A percentile compares a stretch with the other conserved stretches of the same genome.
Conservation (phyloP, 2,113 vertebrate species). For the Ammospiza nelsoni region DNA sequence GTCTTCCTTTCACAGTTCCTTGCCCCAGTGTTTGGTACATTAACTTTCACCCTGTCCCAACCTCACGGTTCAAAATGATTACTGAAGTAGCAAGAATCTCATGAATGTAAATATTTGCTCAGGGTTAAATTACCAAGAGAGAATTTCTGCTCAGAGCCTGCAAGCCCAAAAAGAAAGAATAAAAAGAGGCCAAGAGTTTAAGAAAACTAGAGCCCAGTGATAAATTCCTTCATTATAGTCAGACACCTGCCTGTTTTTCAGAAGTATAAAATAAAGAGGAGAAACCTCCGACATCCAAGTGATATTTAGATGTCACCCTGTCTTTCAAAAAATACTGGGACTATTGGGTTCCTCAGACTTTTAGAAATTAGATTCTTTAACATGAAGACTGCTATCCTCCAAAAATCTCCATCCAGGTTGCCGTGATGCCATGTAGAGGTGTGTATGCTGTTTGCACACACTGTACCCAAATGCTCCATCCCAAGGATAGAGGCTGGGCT, state of each 20-base stretch:
- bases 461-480: not conserved
- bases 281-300: not conserved
- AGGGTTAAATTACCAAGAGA: conserved; percentile 24
- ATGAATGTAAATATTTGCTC: conserved; percentile 59
- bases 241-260: conserved; percentile 19
- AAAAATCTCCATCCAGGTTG: not conserved
- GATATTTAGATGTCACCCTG: not conserved
- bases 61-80: not conserved
- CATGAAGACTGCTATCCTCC: not conserved
- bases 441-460: fast-evolving
- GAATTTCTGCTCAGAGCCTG: conserved; percentile 20
- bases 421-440: not conserved
- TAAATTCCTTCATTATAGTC: conserved; percentile 8
- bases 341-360: not conserved
- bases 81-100: conserved; percentile 56
- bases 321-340: not conserved
- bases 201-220: conserved; percentile 10
- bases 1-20: not conserved
- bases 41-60: not conserved
- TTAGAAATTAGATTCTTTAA: not conserved
- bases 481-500: not conserved
- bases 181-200: conserved; percentile 49
- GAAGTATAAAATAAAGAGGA: not conserved
- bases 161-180: conserved; percentile 15
- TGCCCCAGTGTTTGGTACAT: not conserved